Percentiles rank a stretch among this genome's conserved stretches.
These are phyloP conservation scores for Sebastes steindachneri DNA, from an alignment of 2,797 vertebrate species.

Conservation along the genomic window DNA sequence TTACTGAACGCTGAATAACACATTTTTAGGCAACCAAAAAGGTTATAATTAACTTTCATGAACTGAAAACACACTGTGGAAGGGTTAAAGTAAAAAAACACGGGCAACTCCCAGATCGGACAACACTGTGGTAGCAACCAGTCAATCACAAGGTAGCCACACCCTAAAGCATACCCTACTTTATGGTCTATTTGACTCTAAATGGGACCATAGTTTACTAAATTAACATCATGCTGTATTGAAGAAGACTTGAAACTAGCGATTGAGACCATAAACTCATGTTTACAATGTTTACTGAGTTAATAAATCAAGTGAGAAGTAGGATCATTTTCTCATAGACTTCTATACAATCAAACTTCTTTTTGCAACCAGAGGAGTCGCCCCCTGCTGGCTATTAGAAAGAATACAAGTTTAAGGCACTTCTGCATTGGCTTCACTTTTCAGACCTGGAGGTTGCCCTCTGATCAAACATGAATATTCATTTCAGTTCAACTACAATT, in stretches of 20 bases:
- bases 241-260: background rate
- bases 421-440: background rate
- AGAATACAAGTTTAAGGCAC: background rate
- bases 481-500: background rate
- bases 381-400: background rate
- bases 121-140: accelerated
- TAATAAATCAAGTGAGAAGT: background rate
- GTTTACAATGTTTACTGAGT: background rate
- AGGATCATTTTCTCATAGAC: accelerated
- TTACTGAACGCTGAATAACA: background rate
- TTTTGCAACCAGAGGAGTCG: background rate
- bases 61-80: no score
- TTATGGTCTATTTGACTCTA: background rate
- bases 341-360: background rate
- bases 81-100: no score
- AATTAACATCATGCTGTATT: background rate
- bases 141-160: background rate
- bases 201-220: background rate
- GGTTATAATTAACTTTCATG: background rate
- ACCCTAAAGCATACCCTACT: accelerated
- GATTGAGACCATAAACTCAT: background rate
- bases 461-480: background rate
- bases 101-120: background rate
- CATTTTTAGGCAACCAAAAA: background rate
- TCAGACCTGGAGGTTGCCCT: background rate